A percentile compares a stretch with the other conserved stretches of the same genome.
Conservation (phyloP, 2,797 vertebrate species). For the Forpus xanthops region DNA sequence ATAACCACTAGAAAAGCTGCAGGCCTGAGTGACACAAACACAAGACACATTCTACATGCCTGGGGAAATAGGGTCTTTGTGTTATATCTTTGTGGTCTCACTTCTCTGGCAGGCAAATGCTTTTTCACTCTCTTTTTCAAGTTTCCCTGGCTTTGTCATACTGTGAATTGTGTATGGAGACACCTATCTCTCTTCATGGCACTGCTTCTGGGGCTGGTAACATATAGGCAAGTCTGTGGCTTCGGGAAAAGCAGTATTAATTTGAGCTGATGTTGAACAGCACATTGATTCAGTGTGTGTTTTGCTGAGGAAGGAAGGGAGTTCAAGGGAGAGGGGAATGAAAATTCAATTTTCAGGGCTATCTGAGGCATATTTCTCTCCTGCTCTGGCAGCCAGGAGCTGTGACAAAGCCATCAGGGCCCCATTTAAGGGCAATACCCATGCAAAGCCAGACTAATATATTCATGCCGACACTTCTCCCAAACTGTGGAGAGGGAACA, state of each 20-base stretch:
- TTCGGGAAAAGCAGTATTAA: neutral
- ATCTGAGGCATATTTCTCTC: neutral
- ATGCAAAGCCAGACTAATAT: neutral
- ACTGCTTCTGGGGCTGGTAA: neutral
- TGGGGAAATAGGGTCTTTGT: neutral
- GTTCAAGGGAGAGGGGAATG: neutral
- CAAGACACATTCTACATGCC: neutral
- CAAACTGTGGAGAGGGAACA: fast-evolving
- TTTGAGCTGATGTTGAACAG: neutral
- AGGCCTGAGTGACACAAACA: neutral
- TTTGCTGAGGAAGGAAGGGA: neutral
- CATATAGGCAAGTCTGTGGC: neutral
- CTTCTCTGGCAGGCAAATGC: neutral
- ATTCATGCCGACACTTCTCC: neutral
- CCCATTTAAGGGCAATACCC: neutral
- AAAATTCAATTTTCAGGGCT: neutral
- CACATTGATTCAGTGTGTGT: neutral
- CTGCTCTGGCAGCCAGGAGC: neutral
- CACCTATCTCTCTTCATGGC: neutral
- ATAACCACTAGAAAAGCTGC: neutral
- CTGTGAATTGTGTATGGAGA: neutral
- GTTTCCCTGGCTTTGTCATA: neutral
- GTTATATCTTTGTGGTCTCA: neutral
- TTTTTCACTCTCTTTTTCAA: neutral
- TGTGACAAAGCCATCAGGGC: neutral